Percentiles rank a stretch among this genome's conserved stretches.
Conservation (phyloP, 2,113 vertebrate genomes). For the Engystomops pustulosus region DNA sequence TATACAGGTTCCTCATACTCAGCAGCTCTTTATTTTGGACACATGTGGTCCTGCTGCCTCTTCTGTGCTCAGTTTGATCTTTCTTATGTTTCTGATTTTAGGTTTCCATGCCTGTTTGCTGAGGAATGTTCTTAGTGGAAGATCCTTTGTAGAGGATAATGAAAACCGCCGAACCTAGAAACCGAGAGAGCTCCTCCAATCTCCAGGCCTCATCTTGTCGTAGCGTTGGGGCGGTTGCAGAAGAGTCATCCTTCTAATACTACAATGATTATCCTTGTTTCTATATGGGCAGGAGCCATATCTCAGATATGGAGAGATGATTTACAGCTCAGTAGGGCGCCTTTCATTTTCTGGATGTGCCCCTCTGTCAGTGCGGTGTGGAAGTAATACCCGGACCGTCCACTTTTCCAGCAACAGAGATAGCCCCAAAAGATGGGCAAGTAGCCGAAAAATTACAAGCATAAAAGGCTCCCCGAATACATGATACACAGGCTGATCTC, state of each 20-base stretch:
- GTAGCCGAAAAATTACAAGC: background rate
- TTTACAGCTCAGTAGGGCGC: background rate
- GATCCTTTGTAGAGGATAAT: conserved; percentile 20
- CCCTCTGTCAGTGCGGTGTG: background rate
- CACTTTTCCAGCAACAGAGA: background rate
- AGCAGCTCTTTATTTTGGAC: no score
- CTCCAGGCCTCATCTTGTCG: background rate
- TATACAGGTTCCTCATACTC: no score
- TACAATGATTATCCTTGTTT: background rate
- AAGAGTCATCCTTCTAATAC: background rate
- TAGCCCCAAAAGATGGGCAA: background rate
- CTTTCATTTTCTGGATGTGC: background rate
- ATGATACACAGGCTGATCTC: no score
- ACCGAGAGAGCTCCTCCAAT: background rate
- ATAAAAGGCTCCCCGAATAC: background rate
- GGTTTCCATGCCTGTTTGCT: conserved; percentile 18
- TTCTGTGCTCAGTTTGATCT: background rate
- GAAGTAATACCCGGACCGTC: background rate
- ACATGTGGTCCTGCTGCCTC: background rate
- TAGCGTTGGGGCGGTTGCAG: background rate
- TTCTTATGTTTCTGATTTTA: conserved; percentile 28
- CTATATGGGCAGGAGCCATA: background rate
- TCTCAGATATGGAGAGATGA: background rate
- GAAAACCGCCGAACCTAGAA: background rate
- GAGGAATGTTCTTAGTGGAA: conserved; percentile 13